These are phyloP conservation scores for Drosophila saltans DNA, from an alignment of 1,140 invertebrate genomes.

Conservation along the genomic window DNA sequence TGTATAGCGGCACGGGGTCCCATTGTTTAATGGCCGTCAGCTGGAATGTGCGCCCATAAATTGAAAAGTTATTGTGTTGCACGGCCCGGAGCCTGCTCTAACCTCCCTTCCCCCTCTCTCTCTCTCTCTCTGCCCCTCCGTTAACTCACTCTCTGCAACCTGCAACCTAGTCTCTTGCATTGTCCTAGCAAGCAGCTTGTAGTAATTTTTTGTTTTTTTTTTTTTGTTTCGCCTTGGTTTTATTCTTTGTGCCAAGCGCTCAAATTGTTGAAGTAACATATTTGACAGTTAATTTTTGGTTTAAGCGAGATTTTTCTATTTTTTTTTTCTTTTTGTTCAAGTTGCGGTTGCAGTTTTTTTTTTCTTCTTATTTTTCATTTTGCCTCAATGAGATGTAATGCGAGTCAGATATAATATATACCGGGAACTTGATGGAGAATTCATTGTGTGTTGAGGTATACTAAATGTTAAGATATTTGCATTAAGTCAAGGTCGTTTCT, in stretches of 20 bases:
- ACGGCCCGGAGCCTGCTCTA: constrained; percentile 31
- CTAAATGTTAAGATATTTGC: not conserved
- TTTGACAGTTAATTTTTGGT: constrained; percentile 80
- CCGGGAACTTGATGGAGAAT: not conserved
- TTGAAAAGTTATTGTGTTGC: constrained; percentile 80
- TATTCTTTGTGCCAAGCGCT: constrained; percentile 42
- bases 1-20: constrained; percentile 52
- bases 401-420: not conserved
- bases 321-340: constrained; percentile 22
- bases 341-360: constrained; percentile 36
- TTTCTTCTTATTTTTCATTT: constrained; percentile 35
- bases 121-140: not conserved
- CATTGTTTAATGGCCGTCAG: constrained; percentile 80
- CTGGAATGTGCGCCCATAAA: constrained; percentile 78
- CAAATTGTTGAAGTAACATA: constrained; percentile 78
- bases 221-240: constrained; percentile 32
- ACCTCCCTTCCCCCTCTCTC: constrained; percentile 23
- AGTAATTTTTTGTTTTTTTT: constrained; percentile 26
- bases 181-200: constrained; percentile 69
- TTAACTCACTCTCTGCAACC: not conserved
- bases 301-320: constrained; percentile 50
- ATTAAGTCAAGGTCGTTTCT: not conserved
- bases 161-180: constrained; percentile 28
- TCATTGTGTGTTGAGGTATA: not conserved
- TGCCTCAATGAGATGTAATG: not conserved